Percentiles rank a stretch among this genome's conserved stretches.
Evolutionary conservation across 2,113 vertebrate species (phyloP).

Genomic region (Coryphaenoides rupestris): DNA sequence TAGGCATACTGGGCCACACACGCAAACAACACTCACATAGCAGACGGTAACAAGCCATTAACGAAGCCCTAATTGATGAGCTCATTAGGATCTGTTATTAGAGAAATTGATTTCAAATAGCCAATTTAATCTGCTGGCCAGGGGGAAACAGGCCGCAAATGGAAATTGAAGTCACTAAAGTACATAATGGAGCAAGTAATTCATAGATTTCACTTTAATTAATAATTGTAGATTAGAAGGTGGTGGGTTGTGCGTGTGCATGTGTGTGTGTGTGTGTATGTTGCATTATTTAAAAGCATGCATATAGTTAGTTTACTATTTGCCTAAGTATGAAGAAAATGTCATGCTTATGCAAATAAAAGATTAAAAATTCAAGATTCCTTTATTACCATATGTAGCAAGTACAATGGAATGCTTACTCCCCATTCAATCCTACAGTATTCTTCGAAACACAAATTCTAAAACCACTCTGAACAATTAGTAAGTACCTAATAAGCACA

Average conservation of each 20-base stretch:
- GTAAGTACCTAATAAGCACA: no score
- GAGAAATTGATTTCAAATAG: slow-evolving; percentile 99
- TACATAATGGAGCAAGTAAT: slow-evolving; percentile 99
- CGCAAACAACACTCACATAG: slow-evolving; percentile 28
- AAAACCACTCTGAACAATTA: no score
- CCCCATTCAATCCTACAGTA: no score
- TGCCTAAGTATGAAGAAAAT: no score
- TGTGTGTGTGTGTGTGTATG: slow-evolving; percentile 7
- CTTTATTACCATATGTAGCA: no score
- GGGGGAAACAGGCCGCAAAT: slow-evolving; percentile 76
- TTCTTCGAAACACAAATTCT: no score
- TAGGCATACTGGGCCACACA: slow-evolving; percentile 27
- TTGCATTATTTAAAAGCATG: neutral
- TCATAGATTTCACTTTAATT: slow-evolving; percentile 98
- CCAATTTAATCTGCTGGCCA: slow-evolving; percentile 90
- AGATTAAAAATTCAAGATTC: no score
- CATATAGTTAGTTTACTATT: no score
- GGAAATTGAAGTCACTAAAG: slow-evolving; percentile 85
- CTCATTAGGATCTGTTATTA: slow-evolving; percentile 99
- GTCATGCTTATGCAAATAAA: no score
- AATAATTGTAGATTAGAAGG: slow-evolving; percentile 81
- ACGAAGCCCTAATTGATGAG: slow-evolving; percentile 99
- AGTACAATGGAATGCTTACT: no score
- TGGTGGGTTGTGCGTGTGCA: slow-evolving; percentile 5
- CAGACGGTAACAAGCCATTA: slow-evolving; percentile 87